phyloP scores from a whole-genome alignment of 2,797 vertebrate genomes.

The Coregonus suidteri region DNA sequence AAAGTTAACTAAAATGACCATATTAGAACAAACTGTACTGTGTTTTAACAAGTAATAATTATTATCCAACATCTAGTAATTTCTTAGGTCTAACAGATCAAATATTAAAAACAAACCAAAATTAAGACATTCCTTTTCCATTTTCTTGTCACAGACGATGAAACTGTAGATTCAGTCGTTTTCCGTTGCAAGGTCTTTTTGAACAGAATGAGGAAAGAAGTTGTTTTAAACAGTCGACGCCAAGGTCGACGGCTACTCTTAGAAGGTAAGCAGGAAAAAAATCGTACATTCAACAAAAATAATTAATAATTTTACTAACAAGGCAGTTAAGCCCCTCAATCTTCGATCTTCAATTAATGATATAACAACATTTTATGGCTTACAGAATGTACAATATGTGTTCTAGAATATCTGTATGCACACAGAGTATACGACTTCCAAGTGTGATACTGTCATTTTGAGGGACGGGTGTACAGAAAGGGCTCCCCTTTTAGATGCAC shows the following conservation, averaged over 20 bases:
- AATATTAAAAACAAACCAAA: slow-evolving; percentile 12
- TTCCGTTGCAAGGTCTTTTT: slow-evolving; percentile 75
- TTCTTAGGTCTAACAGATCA: neutral
- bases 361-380: neutral
- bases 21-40: neutral
- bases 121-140: slow-evolving; percentile 47
- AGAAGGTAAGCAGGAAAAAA: slow-evolving; percentile 69
- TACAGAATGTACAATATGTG: neutral
- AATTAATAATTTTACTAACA: slow-evolving; percentile 1
- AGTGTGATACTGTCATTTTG: neutral
- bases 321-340: neutral
- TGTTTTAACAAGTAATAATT: neutral
- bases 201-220: slow-evolving; percentile 73
- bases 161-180: slow-evolving; percentile 71
- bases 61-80: neutral
- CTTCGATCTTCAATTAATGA: neutral
- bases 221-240: slow-evolving; percentile 58
- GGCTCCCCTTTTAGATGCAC: slow-evolving; percentile 41
- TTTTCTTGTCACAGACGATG: slow-evolving; percentile 68
- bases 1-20: neutral
- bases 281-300: neutral
- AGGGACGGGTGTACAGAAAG: slow-evolving; percentile 17
- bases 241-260: slow-evolving; percentile 51
- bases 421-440: neutral
- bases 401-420: neutral